Evolutionary conservation across 2,113 vertebrate species (phyloP).

Genomic region (Epinephelus fuscoguttatus): DNA sequence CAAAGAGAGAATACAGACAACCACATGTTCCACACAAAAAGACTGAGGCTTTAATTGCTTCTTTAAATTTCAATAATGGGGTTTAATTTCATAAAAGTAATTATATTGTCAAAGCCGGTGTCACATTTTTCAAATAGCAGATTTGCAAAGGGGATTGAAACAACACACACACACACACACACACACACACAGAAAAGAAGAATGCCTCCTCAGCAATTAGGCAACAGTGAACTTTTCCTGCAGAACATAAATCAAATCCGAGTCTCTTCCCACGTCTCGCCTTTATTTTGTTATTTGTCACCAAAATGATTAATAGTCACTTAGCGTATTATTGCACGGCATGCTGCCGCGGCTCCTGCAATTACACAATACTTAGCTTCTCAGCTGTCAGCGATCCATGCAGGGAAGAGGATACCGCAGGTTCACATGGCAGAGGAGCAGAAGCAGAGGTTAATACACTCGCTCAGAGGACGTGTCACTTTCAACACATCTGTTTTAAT

Average conservation of each 20-base stretch:
- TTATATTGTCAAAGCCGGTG: slow-evolving; percentile 36
- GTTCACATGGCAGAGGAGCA: slow-evolving; percentile 41
- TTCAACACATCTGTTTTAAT: slow-evolving; percentile 29
- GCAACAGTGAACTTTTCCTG: slow-evolving; percentile 41
- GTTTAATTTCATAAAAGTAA: slow-evolving; percentile 35
- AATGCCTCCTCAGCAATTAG: slow-evolving; percentile 43
- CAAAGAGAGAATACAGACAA: background rate
- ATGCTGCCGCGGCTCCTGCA: slow-evolving; percentile 59
- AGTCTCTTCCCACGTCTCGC: slow-evolving; percentile 55
- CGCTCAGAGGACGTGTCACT: slow-evolving; percentile 48
- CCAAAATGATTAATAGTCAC: slow-evolving; percentile 78
- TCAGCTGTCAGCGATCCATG: slow-evolving; percentile 64
- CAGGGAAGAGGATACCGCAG: slow-evolving; percentile 51
- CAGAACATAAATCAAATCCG: slow-evolving; percentile 64
- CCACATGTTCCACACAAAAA: background rate
- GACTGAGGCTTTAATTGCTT: slow-evolving; percentile 8
- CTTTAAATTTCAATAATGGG: slow-evolving; percentile 6
- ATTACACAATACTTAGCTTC: slow-evolving; percentile 68
- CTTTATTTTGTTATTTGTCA: slow-evolving; percentile 76
- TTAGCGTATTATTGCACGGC: slow-evolving; percentile 68
- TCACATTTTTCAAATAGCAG: slow-evolving; percentile 10
- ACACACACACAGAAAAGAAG: background rate
- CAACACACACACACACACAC: background rate
- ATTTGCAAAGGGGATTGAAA: background rate
- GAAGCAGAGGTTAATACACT: slow-evolving; percentile 55